Percentiles rank a stretch among this genome's conserved stretches.
Evolutionary conservation across 2,113 vertebrate species (phyloP).

Genomic region (Euleptes europaea): DNA sequence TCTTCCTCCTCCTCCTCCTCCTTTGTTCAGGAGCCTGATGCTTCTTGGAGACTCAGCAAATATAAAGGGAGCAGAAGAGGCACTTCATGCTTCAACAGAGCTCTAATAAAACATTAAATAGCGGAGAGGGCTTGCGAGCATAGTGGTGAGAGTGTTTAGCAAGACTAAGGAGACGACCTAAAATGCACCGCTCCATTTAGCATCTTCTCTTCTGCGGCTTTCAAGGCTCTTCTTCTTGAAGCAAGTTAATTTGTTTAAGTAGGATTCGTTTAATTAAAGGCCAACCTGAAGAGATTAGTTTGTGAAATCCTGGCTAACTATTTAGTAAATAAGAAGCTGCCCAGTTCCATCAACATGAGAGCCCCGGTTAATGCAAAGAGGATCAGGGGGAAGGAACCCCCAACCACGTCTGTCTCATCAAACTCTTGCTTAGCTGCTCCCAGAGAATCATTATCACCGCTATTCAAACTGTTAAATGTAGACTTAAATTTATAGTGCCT

Average conservation of each 20-base stretch:
- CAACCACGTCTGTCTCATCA: neutral
- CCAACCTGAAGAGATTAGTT: neutral
- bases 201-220: neutral
- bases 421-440: neutral
- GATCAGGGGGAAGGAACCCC: neutral
- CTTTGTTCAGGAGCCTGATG: neutral
- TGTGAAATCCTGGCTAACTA: slow-evolving; percentile 34
- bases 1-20: too few species aligned
- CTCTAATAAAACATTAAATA: neutral
- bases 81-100: rapidly evolving
- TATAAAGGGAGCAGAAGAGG: rapidly evolving
- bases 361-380: neutral
- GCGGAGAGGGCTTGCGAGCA: neutral
- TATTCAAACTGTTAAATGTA: neutral
- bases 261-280: slow-evolving; percentile 39
- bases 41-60: neutral
- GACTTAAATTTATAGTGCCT: slow-evolving; percentile 22
- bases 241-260: neutral
- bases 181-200: neutral
- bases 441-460: neutral
- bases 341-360: neutral
- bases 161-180: neutral
- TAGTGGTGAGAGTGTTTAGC: neutral
- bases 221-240: neutral
- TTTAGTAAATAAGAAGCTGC: slow-evolving; percentile 40